These are phyloP conservation scores for Galeopsomyia nigrocyanea DNA, from an alignment of 2,888 invertebrate species.

Conservation along the genomic window DNA sequence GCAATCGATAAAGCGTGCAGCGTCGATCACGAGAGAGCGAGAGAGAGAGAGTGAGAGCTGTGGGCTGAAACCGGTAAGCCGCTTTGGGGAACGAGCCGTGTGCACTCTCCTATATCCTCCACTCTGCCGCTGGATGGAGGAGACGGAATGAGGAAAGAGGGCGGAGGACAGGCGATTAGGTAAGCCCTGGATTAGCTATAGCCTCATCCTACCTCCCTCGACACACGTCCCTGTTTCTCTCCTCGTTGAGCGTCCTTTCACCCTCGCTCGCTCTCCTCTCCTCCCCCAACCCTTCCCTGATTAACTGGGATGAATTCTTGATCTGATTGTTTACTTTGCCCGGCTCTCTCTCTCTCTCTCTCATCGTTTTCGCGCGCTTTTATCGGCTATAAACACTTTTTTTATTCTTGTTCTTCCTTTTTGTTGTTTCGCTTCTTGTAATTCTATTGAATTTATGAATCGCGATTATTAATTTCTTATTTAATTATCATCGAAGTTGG, in stretches of 20 bases:
- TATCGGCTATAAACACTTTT: too few relatives aligned
- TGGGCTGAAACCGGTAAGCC: constrained; percentile 64
- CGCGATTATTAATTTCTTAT: too few relatives aligned
- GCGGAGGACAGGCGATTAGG: constrained; percentile 65
- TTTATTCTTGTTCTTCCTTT: neutral
- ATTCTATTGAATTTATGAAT: too few relatives aligned
- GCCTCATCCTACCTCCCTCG: constrained; percentile 30
- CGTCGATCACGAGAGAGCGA: constrained; percentile 3
- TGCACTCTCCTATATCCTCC: constrained; percentile 28
- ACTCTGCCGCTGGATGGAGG: constrained; percentile 36
- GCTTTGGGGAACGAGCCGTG: constrained; percentile 62
- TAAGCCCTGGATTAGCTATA: constrained; percentile 67
- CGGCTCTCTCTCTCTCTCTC: neutral
- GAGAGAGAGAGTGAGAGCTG: constrained; percentile 40
- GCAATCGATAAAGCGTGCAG: constrained; percentile 4
- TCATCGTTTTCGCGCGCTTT: neutral
- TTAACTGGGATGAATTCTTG: too few relatives aligned
- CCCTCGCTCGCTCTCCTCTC: neutral
- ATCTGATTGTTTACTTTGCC: neutral
- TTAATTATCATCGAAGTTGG: too few relatives aligned
- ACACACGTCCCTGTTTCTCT: too few relatives aligned
- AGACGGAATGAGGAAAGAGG: constrained; percentile 53
- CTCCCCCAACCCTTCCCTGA: neutral
- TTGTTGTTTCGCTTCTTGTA: neutral
- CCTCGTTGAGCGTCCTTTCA: neutral